Evolutionary conservation across 1,140 invertebrate genomes (phyloP).

Genomic region (Thaumetopoea pityocampa): DNA sequence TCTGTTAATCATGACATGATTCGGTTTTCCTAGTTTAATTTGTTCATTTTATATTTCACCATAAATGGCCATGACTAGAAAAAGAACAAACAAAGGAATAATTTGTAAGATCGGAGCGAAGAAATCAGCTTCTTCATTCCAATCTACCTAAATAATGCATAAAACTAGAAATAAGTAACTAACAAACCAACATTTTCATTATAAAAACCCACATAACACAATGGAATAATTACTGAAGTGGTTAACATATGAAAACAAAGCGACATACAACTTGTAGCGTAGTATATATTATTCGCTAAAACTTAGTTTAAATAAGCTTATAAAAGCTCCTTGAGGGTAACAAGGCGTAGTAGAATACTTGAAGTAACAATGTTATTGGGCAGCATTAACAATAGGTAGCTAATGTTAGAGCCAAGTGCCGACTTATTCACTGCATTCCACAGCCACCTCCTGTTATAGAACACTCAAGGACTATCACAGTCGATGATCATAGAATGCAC

Average conservation of each 20-base stretch:
- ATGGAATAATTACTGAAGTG: constrained; percentile 6
- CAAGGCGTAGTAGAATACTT: constrained; percentile 32
- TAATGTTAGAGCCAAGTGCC: no score
- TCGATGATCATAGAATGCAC: no score
- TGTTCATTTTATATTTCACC: no score
- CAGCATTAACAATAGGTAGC: constrained; percentile 19
- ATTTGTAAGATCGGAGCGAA: constrained; percentile 6
- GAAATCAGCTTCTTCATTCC: constrained; percentile 7
- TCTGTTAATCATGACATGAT: constrained; percentile 47
- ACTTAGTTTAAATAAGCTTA: neutral
- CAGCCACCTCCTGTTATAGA: no score
- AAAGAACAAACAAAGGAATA: constrained; percentile 22
- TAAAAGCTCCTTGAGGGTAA: constrained; percentile 16
- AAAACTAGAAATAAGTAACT: constrained; percentile 10
- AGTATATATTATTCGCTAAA: neutral
- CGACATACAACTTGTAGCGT: neutral
- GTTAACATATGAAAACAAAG: neutral
- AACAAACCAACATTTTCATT: constrained; percentile 5
- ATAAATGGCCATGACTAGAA: no score
- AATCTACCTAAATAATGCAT: constrained; percentile 12
- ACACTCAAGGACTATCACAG: no score
- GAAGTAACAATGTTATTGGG: constrained; percentile 32
- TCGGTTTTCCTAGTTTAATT: constrained; percentile 42
- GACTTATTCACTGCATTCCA: no score
- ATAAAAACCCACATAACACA: constrained; percentile 6